Conservation (phyloP, 92 coral and sea anemone species). For the Umimayanthus kanabou region DNA sequence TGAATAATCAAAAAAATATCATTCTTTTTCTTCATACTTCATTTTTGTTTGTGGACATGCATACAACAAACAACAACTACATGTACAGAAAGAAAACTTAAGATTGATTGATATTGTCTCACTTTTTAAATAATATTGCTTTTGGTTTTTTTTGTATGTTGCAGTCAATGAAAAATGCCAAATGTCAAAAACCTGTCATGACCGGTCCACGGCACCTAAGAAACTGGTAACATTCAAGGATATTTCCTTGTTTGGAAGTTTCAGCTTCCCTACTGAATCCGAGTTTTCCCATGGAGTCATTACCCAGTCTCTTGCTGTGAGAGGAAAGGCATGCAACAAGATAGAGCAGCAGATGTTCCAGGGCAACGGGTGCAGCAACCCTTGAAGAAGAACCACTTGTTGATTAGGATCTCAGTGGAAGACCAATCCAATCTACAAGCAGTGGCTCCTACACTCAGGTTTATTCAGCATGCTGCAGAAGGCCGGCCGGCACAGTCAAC, state of each 20-base stretch:
- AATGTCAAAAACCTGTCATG: conserved; percentile 41
- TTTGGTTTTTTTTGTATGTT: conserved; percentile 7
- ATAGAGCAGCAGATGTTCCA: conserved; percentile 43
- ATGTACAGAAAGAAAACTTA: too few relatives aligned
- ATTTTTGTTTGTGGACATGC: too few relatives aligned
- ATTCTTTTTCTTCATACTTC: too few relatives aligned
- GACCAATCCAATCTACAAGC: neutral
- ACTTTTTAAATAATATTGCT: neutral
- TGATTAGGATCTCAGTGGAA: neutral
- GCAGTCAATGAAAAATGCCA: conserved; percentile 57
- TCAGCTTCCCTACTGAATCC: conserved; percentile 28
- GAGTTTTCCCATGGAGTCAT: conserved; percentile 42
- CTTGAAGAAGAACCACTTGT: neutral
- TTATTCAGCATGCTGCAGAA: conserved; percentile 10
- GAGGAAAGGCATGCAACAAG: conserved; percentile 38
- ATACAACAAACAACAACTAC: too few relatives aligned
- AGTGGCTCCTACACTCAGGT: conserved; percentile 8
- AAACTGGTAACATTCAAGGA: conserved; percentile 54
- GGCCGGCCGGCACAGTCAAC: neutral
- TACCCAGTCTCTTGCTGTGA: conserved; percentile 44
- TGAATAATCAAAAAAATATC: too few relatives aligned
- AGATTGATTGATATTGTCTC: neutral
- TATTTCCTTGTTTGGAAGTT: conserved; percentile 53
- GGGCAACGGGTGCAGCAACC: conserved; percentile 42
- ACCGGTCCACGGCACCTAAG: conserved; percentile 47